Conservation (phyloP, 1,140 invertebrate genomes). For the Myzus persicae region DNA sequence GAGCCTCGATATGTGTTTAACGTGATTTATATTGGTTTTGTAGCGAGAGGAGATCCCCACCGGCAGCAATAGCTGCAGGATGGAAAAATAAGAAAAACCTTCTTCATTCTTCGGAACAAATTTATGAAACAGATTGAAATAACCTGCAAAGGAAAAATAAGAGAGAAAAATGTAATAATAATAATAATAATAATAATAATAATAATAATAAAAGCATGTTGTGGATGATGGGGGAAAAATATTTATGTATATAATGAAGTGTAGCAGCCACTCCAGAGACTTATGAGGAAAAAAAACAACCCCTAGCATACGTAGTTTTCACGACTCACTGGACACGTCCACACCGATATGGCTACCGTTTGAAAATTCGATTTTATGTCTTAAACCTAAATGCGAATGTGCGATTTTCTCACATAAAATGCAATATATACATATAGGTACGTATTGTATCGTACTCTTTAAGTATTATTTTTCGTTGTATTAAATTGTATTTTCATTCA, state of each 20-base stretch:
- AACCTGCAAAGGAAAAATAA: not conserved
- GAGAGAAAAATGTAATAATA: conserved; percentile 26
- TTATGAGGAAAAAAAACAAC: conserved; percentile 4
- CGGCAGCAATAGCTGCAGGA: not conserved
- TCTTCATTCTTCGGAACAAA: not conserved
- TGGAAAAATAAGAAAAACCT: not conserved
- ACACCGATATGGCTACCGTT: not conserved
- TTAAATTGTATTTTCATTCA: not conserved
- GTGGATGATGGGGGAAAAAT: not conserved
- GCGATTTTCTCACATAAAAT: not conserved
- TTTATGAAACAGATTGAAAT: conserved; percentile 36
- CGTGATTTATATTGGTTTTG: conserved; percentile 43
- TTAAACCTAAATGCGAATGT: not conserved
- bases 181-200: conserved; percentile 36
- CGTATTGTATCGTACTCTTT: not conserved
- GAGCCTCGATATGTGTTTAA: conserved; percentile 7
- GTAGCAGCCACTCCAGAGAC: not conserved
- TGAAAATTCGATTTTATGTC: conserved; percentile 52
- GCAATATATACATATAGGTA: not conserved
- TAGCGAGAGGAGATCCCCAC: not conserved
- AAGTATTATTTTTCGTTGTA: not conserved
- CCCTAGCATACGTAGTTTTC: conserved; percentile 19
- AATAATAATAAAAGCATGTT: conserved; percentile 25
- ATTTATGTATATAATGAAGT: conserved; percentile 29
- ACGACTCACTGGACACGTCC: conserved; percentile 45